phyloP scores from a whole-genome alignment of 2,888 invertebrate genomes.

The Hemithea aestivaria region DNA sequence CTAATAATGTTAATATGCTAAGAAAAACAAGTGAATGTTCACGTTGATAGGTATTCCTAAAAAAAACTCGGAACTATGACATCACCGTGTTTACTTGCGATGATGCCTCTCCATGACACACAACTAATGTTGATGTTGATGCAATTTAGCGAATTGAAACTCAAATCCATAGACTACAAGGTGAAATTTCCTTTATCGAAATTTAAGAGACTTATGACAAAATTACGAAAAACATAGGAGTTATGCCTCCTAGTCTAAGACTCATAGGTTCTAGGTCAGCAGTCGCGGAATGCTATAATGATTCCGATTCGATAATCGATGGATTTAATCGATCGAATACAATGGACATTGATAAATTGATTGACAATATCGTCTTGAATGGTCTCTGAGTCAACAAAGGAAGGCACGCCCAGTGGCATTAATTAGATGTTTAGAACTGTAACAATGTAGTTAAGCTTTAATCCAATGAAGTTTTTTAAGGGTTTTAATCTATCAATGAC shows the following conservation, averaged over 20 bases:
- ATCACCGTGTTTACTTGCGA: slow-evolving; percentile 52
- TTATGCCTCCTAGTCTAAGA: slow-evolving; percentile 29
- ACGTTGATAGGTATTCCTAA: too few species aligned
- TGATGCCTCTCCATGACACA: slow-evolving; percentile 30
- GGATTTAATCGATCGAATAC: slow-evolving; percentile 36
- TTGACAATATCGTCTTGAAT: slow-evolving; percentile 15
- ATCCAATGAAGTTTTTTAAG: too few species aligned
- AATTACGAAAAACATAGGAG: slow-evolving; percentile 8
- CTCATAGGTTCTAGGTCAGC: slow-evolving; percentile 59
- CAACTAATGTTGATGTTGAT: too few species aligned
- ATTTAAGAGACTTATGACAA: slow-evolving; percentile 7
- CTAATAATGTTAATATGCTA: too few species aligned
- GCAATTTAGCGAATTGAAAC: slow-evolving; percentile 17
- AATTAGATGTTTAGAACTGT: neutral
- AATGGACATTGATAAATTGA: slow-evolving; percentile 18
- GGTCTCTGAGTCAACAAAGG: slow-evolving; percentile 8
- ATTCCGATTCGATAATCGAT: slow-evolving; percentile 34
- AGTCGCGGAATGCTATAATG: slow-evolving; percentile 29
- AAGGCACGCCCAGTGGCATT: slow-evolving; percentile 2
- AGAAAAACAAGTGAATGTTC: too few species aligned
- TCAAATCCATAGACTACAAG: slow-evolving; percentile 2
- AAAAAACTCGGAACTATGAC: slow-evolving; percentile 41
- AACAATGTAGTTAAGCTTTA: too few species aligned
- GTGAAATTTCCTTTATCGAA: slow-evolving; percentile 10
- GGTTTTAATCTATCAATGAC: too few species aligned